Evolutionary conservation across 2,113 vertebrate species (phyloP).

Genomic region (Cephalopterus ornatus): DNA sequence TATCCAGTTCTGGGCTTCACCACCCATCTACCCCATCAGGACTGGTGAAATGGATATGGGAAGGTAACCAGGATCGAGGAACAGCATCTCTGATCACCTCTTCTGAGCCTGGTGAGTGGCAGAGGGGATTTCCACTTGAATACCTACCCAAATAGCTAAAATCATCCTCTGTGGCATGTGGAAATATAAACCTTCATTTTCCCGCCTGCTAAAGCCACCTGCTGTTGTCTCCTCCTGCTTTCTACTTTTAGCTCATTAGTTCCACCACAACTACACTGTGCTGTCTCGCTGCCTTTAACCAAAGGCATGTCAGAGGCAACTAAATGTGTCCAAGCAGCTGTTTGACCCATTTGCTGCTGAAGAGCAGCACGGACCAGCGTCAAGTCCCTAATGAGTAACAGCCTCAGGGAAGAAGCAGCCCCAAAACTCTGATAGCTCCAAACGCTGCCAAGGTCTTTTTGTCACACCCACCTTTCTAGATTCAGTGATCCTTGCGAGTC

Average conservation of each 20-base stretch:
- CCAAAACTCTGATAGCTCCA: background rate
- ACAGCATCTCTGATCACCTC: background rate
- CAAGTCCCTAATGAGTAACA: background rate
- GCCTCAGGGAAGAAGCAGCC: background rate
- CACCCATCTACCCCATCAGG: background rate
- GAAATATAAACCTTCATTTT: constrained; percentile 48
- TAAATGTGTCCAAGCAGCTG: background rate
- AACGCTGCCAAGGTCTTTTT: background rate
- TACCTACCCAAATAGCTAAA: background rate
- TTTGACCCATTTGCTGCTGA: background rate
- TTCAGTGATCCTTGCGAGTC: background rate
- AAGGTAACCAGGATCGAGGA: background rate
- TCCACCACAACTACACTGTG: background rate
- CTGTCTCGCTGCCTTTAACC: background rate
- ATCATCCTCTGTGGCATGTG: background rate
- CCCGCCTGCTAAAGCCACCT: constrained; percentile 56
- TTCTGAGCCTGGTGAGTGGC: background rate
- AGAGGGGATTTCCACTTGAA: constrained; percentile 5
- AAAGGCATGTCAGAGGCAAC: background rate
- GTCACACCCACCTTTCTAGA: background rate
- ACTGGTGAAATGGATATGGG: background rate
- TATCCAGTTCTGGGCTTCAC: background rate
- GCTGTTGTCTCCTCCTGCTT: constrained; percentile 45
- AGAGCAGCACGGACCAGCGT: accelerated
- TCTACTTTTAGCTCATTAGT: constrained; percentile 55